phyloP scores from a whole-genome alignment of 2,113 vertebrate genomes.

The Chinchilla lanigera region DNA sequence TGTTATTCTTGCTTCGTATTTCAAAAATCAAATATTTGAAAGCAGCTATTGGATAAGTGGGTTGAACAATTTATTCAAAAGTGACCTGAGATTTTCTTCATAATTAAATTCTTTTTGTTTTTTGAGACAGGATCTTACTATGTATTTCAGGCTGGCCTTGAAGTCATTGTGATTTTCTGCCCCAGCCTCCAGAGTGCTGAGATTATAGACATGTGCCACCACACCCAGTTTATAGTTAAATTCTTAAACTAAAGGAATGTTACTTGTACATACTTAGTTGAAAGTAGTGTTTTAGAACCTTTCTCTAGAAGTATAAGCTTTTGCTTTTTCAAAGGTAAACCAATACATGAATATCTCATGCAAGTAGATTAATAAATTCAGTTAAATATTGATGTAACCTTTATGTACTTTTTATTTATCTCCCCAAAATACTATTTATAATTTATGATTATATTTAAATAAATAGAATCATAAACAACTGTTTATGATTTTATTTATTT shows the following conservation, averaged over 20 bases:
- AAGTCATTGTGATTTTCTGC: background rate
- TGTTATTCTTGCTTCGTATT: background rate
- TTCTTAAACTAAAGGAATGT: constrained; percentile 41
- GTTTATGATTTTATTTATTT: background rate
- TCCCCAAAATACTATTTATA: constrained; percentile 6
- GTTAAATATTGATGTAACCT: background rate
- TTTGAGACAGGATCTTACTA: background rate
- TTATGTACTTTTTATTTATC: constrained; percentile 15
- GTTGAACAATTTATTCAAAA: constrained; percentile 51
- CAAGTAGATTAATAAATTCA: background rate
- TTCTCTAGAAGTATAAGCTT: background rate
- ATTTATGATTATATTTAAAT: background rate
- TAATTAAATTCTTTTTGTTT: background rate
- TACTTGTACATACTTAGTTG: constrained; percentile 14
- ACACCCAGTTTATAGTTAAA: constrained; percentile 24
- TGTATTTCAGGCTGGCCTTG: background rate
- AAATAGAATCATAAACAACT: no score
- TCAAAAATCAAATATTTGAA: constrained; percentile 53
- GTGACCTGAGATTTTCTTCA: constrained; percentile 7
- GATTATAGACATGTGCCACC: background rate
- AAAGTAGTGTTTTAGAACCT: background rate
- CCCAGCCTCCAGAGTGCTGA: background rate
- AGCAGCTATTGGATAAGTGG: background rate
- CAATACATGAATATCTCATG: background rate
- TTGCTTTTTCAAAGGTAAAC: constrained; percentile 36